Conservation (phyloP, 2,797 vertebrate species). For the Takifugu ocellatus region DNA sequence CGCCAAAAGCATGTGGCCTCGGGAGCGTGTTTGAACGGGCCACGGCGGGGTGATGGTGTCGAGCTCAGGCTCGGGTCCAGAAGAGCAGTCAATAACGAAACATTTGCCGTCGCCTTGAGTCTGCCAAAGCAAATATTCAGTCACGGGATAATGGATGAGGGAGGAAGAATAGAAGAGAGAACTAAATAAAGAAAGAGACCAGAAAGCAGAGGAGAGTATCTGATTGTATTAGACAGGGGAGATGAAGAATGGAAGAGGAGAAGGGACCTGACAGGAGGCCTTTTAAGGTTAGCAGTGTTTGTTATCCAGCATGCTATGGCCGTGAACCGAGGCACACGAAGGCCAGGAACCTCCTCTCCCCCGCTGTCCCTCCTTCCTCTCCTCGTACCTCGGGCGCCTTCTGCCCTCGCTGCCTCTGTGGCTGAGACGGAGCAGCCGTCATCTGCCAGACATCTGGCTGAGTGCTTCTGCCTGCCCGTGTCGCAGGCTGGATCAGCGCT, state of each 20-base stretch:
- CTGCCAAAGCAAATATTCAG: slow-evolving; percentile 68
- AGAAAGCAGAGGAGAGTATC: slow-evolving; percentile 24
- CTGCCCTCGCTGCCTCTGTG: slow-evolving; percentile 13
- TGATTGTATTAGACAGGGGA: slow-evolving; percentile 35
- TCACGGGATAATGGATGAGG: slow-evolving; percentile 51
- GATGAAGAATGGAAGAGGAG: slow-evolving; percentile 27
- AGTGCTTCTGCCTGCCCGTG: slow-evolving; percentile 63
- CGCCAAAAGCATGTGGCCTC: not conserved
- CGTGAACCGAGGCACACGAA: slow-evolving; percentile 44
- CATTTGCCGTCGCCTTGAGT: slow-evolving; percentile 27
- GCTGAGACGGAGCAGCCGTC: slow-evolving; percentile 45
- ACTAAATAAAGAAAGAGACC: slow-evolving; percentile 17
- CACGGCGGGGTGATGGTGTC: slow-evolving; percentile 10
- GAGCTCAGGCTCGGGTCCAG: slow-evolving; percentile 32
- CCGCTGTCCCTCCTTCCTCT: slow-evolving; percentile 22
- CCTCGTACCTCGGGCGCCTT: slow-evolving; percentile 12
- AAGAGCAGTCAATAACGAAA: slow-evolving; percentile 39
- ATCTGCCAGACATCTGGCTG: slow-evolving; percentile 68
- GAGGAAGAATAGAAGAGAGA: slow-evolving; percentile 32
- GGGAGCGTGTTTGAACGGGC: slow-evolving; percentile 4
- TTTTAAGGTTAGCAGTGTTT: slow-evolving; percentile 59
- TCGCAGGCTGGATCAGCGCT: slow-evolving; percentile 49
- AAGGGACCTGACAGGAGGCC: slow-evolving; percentile 33
- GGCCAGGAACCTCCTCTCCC: slow-evolving; percentile 39
- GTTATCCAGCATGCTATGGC: slow-evolving; percentile 43